These are phyloP conservation scores for Lasioglossum malachurum DNA, from an alignment of 2,888 invertebrate genomes.

Conservation along the genomic window DNA sequence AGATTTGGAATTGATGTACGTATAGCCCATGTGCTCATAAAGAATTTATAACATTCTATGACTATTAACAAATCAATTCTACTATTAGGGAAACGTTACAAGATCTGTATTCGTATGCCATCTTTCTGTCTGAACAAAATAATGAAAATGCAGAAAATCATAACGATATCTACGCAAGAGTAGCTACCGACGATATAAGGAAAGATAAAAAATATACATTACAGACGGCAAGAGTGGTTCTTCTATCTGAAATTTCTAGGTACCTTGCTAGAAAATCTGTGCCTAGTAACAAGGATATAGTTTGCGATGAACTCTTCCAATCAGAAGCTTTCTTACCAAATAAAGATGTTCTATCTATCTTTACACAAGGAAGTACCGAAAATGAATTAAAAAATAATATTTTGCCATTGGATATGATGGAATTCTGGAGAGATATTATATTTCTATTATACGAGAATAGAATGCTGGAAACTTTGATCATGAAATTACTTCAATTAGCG, in stretches of 20 bases:
- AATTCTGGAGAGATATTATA: conserved; percentile 86
- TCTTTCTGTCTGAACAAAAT: conserved; percentile 30
- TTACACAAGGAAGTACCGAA: conserved; percentile 54
- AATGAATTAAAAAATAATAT: conserved; percentile 43
- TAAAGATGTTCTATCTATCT: conserved; percentile 75
- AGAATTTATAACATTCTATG: conserved; percentile 17
- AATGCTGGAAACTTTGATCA: conserved; percentile 85
- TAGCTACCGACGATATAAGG: conserved; percentile 32
- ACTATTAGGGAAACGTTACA: conserved; percentile 69
- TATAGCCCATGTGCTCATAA: not conserved
- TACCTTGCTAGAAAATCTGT: conserved; percentile 70
- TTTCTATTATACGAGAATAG: conserved; percentile 86
- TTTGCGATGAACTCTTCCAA: conserved; percentile 76
- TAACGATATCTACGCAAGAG: conserved; percentile 23
- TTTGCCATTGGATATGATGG: conserved; percentile 78
- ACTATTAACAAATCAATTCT: conserved; percentile 19
- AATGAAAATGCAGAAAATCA: conserved; percentile 7
- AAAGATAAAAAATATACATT: conserved; percentile 68
- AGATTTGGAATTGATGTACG: conserved; percentile 77
- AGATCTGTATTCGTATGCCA: conserved; percentile 65
- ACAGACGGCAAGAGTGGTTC: conserved; percentile 66
- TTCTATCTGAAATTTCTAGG: conserved; percentile 77
- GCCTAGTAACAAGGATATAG: conserved; percentile 68
- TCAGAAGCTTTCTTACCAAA: conserved; percentile 80
- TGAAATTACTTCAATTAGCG: conserved; percentile 85